Evolutionary conservation across 2,888 invertebrate species (phyloP), one percentile per base, ranked within the genome.

Genomic region (Lacanobia wlatinum): DNA sequence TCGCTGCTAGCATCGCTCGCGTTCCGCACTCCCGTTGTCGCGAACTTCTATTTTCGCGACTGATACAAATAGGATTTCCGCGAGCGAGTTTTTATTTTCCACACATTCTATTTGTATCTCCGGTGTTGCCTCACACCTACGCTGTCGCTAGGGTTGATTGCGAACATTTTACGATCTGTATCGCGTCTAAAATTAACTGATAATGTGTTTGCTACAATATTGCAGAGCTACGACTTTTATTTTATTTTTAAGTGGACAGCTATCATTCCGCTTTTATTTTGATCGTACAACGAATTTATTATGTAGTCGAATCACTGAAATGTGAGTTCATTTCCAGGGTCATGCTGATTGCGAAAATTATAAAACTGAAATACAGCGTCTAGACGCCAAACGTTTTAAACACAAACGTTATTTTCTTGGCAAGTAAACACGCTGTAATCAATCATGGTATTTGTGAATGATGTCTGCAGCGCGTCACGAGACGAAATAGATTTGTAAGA

Each of bases 31-130:
- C 68, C 77, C 76, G 84, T 82, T 87, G 84, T 84, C 81, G 78
- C 85, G 62, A 65, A 75, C 46, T 71, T 90, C 90, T 93, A 93
- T 93, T 92, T 90, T 87, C 70, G 87, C 83, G 77, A 67, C 76
- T 74, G 6, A 80, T 88, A 82, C 84, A 86, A 89, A 91, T 90
- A 90, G 89, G 87, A 90, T 91, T 93, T 94, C 93, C 93, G 91
- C 90, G 90, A 92, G 89, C 83, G 83, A 87, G 84, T 89, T 90
- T 90, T 89, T 88, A 85, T 89, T 90, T 89, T 88, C 85, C 86
- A 85, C 83, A 52, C 76, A 71, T 75, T 89, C 91, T 94, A 93
- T 93, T 92, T 91, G 60, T 61, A 69, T 18, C 81, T 58, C 82
- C 85, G 87, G 84, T 87, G 89, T 87, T 87, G 88, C 87, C 79